phyloP scores from a whole-genome alignment of 2,113 vertebrate species.

The Zosterops pallidus region DNA sequence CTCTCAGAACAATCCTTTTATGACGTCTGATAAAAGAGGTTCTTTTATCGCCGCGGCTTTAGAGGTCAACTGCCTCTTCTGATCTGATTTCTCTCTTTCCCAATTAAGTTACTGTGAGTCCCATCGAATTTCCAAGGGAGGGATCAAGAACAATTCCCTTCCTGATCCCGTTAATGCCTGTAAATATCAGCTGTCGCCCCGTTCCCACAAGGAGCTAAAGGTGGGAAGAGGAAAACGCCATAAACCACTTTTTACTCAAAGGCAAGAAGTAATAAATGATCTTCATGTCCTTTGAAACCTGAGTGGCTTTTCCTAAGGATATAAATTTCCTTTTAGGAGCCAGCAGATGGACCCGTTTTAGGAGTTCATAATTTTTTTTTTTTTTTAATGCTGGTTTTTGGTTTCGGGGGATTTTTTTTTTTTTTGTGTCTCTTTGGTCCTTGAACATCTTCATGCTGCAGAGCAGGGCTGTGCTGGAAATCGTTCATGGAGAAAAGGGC shows the following conservation, averaged over 20 bases:
- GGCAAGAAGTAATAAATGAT: constrained; percentile 19
- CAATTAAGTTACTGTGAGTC: not conserved
- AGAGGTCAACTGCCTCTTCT: not conserved
- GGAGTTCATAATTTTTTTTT: not conserved
- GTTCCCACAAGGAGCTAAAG: not conserved
- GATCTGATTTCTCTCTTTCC: not conserved
- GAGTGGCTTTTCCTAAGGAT: not conserved
- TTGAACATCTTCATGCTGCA: not conserved
- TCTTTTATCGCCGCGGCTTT: not conserved
- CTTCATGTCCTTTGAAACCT: not conserved
- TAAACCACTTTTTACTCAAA: not conserved
- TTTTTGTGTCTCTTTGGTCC: not conserved
- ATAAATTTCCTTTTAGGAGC: not conserved
- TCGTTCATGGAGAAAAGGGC: accelerated
- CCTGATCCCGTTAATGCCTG: not conserved
- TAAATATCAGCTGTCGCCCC: not conserved
- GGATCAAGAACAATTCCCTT: not conserved
- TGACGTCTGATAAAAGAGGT: not conserved
- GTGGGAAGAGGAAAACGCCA: not conserved
- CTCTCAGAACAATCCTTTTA: not conserved
- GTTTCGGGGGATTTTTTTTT: not conserved
- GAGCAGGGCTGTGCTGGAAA: not conserved
- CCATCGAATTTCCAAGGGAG: not conserved
- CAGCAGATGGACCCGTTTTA: not conserved
- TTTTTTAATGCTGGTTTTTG: not conserved